phyloP scores from a whole-genome alignment of 2,797 vertebrate genomes.

The Tangara arthus region DNA sequence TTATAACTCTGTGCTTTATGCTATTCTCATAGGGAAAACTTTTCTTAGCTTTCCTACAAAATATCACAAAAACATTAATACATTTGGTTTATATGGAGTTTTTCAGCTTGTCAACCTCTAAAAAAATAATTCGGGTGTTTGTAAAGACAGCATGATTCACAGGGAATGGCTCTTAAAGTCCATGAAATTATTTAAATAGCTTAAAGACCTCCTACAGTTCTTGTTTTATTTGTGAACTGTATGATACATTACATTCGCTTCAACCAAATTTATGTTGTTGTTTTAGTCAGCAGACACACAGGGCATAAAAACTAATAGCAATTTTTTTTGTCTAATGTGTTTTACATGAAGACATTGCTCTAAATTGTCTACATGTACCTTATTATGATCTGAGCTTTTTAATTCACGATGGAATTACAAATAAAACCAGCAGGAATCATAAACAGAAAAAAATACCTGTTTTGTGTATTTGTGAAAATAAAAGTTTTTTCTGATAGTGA shows the following conservation, averaged over 20 bases:
- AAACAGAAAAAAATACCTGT: background rate
- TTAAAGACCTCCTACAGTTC: slow-evolving; percentile 26
- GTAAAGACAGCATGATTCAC: background rate
- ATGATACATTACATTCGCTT: background rate
- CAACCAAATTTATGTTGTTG: slow-evolving; percentile 7
- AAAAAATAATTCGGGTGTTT: slow-evolving; percentile 15
- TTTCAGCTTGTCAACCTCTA: slow-evolving; percentile 31
- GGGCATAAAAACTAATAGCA: background rate
- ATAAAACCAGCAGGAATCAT: background rate
- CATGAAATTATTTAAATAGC: slow-evolving; percentile 50
- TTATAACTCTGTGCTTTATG: background rate
- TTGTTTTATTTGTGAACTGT: slow-evolving; percentile 41
- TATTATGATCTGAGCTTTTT: slow-evolving; percentile 9
- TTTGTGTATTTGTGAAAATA: slow-evolving; percentile 1
- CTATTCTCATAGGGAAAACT: background rate
- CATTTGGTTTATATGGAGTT: background rate
- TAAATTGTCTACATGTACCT: background rate
- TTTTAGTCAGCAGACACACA: background rate
- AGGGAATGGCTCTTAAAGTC: slow-evolving; percentile 38
- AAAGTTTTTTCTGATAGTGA: background rate
- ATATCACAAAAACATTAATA: background rate
- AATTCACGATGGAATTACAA: background rate
- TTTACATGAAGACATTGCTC: background rate
- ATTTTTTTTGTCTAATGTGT: background rate
- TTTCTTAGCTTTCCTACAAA: background rate